Evolutionary conservation across 1,140 invertebrate genomes (phyloP).

Genomic region (Tyrophagus putrescentiae): DNA sequence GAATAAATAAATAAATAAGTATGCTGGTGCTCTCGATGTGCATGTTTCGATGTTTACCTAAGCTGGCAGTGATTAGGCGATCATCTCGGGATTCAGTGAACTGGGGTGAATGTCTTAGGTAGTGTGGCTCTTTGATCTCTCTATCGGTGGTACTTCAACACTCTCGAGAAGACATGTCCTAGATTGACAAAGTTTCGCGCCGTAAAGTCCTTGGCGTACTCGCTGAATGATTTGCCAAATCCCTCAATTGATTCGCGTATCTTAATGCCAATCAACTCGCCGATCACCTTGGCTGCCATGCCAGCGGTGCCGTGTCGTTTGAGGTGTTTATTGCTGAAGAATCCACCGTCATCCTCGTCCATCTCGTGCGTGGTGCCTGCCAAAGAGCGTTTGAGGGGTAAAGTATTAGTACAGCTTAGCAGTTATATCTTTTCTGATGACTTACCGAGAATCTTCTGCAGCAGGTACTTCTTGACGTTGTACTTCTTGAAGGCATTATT

Average conservation of each 20-base stretch:
- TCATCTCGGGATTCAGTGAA: too few relatives aligned
- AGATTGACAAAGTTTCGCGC: slow-evolving; percentile 2
- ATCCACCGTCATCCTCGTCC: slow-evolving; percentile 16
- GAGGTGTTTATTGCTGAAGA: slow-evolving; percentile 18
- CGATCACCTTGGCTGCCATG: slow-evolving; percentile 14
- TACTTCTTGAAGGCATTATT: neutral
- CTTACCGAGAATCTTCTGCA: slow-evolving; percentile 17
- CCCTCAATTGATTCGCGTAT: slow-evolving; percentile 16
- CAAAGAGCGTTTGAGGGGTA: neutral
- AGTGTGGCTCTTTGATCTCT: too few relatives aligned
- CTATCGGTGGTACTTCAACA: neutral
- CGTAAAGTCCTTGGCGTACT: slow-evolving; percentile 18
- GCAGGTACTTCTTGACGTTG: slow-evolving; percentile 12
- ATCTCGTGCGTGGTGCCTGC: slow-evolving; percentile 2
- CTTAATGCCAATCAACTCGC: slow-evolving; percentile 19
- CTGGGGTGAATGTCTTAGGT: too few relatives aligned
- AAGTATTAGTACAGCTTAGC: neutral
- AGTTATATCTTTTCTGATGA: neutral
- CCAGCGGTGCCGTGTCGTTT: slow-evolving; percentile 17
- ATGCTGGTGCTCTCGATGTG: too few relatives aligned
- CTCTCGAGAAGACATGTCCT: neutral
- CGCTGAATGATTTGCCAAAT: slow-evolving; percentile 14
- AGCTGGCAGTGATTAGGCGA: too few relatives aligned
- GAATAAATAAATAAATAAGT: too few relatives aligned
- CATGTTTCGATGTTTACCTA: too few relatives aligned